Base-by-base conservation (phyloP, 2,113 vertebrate genomes). In the Formicarius rufipectus region DNA sequence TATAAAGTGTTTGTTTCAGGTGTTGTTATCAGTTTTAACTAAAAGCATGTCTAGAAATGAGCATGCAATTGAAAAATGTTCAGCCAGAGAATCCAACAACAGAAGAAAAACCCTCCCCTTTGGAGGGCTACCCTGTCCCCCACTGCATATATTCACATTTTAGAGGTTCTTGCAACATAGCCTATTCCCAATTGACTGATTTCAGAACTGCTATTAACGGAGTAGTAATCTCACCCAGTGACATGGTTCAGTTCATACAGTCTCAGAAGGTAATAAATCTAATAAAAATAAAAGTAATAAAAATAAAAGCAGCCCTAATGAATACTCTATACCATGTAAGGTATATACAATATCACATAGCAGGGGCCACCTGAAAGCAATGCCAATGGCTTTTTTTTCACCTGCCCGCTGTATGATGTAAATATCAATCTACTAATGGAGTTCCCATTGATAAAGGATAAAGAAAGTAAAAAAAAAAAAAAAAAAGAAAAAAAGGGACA, bases 231-330 rank as follows among this genome's bases (percentile, higher is more conserved):
- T 95, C 93, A 68, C 52, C 66, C 82, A 39, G 60, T 72, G 50
- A 53, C 50, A 60, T 23, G 78, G 88, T 94, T 94, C 81, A 47
- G 75, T 86, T 95, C 85, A 80, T 94, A 47, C 67, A 93, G 72
- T 92, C 93, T 95, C 95, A 62, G 78, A 76, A 93, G 92, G 93
- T 94, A 87, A 95, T 84, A 76, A 55, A 92, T 89, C 93, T 92
- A 91, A 96, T 95, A 83, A 96, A 95, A 95, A 88, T 93, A 96
- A 97, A 96, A 96, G 87, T 81, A 95, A 95, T 95, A 93, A 94
- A 96, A 93, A 87, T 90, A 97, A 97, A 97, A 97, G 80, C 87
- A 91, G 33, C 82, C 82, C 49, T 47, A 93, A 94, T 85, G 89
- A 92, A 96, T 83, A 53, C 47, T 77, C 78, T 49, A 77, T 82